phyloP scores from a whole-genome alignment of 2,888 invertebrate species.

The Ditula angustiorana region DNA sequence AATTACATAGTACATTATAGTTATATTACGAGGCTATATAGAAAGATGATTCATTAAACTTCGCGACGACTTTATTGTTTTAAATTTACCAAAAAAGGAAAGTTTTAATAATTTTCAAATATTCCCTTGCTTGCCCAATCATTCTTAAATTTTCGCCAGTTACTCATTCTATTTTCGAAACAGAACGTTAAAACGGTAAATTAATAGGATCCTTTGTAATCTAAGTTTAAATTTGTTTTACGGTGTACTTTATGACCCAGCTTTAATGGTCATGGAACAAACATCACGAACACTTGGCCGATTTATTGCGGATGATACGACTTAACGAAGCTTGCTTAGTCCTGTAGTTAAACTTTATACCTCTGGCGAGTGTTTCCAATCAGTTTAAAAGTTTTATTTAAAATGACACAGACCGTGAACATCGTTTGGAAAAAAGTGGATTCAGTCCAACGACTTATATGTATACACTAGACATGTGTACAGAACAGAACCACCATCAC shows the following conservation, averaged over 20 bases:
- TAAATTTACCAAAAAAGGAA: no score
- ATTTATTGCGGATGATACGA: conserved; percentile 19
- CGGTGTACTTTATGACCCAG: conserved; percentile 15
- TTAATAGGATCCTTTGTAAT: conserved; percentile 9
- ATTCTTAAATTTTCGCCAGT: neutral
- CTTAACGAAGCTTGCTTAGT: conserved; percentile 12
- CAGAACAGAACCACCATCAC: no score
- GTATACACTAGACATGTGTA: no score
- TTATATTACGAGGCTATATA: no score
- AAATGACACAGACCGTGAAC: neutral
- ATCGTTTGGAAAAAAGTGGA: no score
- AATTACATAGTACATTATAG: no score
- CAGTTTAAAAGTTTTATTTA: conserved; percentile 4
- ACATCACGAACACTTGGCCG: conserved; percentile 21
- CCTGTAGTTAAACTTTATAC: conserved; percentile 1
- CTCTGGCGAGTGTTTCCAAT: neutral
- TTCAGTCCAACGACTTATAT: no score
- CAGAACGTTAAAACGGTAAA: neutral
- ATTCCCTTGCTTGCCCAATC: no score
- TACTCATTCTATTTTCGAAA: neutral
- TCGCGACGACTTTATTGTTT: no score
- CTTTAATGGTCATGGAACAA: conserved; percentile 18
- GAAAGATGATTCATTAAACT: no score
- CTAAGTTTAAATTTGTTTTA: conserved; percentile 23
- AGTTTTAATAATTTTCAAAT: no score